A percentile compares a stretch with the other conserved stretches of the same genome.
Evolutionary conservation across 2,888 invertebrate genomes (phyloP).

Genomic region (Pterostichus niger): DNA sequence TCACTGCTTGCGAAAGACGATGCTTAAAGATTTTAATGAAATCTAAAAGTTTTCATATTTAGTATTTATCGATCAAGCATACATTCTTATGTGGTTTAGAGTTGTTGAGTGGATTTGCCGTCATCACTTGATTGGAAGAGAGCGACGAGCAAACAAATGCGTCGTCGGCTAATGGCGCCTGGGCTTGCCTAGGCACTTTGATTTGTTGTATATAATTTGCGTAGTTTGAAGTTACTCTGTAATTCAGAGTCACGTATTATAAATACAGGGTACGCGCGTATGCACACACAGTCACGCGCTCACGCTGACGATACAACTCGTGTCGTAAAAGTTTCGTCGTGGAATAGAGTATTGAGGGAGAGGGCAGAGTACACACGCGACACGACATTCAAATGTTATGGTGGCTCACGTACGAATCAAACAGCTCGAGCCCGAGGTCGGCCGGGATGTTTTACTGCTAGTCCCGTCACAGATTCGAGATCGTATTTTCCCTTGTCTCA

Average conservation of each 20-base stretch:
- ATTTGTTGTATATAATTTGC: conserved; percentile 69
- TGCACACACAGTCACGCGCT: conserved; percentile 42
- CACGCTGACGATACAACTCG: conserved; percentile 58
- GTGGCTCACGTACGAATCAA: conserved; percentile 64
- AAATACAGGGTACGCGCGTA: conserved; percentile 67
- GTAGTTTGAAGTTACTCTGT: conserved; percentile 68
- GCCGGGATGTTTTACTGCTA: conserved; percentile 58
- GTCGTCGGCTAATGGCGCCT: conserved; percentile 63
- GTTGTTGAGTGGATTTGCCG: too few relatives aligned
- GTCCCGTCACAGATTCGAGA: conserved; percentile 55
- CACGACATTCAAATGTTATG: conserved; percentile 55
- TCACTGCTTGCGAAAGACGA: conserved; percentile 1
- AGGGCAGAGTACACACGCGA: conserved; percentile 19
- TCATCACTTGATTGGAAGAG: not conserved
- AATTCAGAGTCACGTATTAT: conserved; percentile 68
- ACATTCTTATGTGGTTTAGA: too few relatives aligned
- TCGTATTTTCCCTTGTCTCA: conserved; percentile 46
- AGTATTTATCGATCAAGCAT: too few relatives aligned
- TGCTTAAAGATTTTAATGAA: too few relatives aligned
- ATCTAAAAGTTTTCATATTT: too few relatives aligned
- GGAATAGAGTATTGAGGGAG: not conserved
- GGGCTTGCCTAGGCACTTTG: conserved; percentile 64
- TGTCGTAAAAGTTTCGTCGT: conserved; percentile 47
- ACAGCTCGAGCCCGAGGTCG: conserved; percentile 35
- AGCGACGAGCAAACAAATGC: conserved; percentile 64